phyloP scores from a whole-genome alignment of 92 coral and sea anemone genomes.

The Virgularia gustaviana region DNA sequence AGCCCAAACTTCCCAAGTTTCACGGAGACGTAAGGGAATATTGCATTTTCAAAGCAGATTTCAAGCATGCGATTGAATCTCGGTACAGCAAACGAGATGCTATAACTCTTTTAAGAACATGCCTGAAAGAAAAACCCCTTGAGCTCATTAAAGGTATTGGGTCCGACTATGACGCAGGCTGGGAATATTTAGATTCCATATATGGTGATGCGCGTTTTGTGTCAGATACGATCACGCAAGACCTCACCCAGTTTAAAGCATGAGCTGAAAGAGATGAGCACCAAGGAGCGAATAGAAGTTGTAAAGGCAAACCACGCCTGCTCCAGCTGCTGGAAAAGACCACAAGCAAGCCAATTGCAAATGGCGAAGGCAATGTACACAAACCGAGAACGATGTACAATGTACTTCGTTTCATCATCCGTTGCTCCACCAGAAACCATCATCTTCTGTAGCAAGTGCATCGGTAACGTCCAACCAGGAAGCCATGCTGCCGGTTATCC shows the following conservation, averaged over 20 bases:
- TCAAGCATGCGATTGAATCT: conserved; percentile 49
- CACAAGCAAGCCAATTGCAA: conserved; percentile 48
- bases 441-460: not conserved
- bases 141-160: conserved; percentile 55
- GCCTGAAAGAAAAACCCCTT: conserved; percentile 41
- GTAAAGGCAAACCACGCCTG: too few relatives aligned
- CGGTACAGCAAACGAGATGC: conserved; percentile 46
- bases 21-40: conserved; percentile 47
- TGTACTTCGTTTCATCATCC: conserved; percentile 22
- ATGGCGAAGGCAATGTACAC: conserved; percentile 44
- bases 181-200: conserved; percentile 29
- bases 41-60: conserved; percentile 48
- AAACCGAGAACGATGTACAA: conserved; percentile 26
- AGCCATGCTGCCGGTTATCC: conserved; percentile 53
- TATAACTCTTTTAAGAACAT: conserved; percentile 44
- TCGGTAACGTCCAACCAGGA: conserved; percentile 6
- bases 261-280: conserved; percentile 53
- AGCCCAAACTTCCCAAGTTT: conserved; percentile 50
- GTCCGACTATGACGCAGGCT: conserved; percentile 42
- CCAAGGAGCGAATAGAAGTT: too few relatives aligned
- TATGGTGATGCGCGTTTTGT: conserved; percentile 32
- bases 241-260: conserved; percentile 53
- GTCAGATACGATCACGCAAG: conserved; percentile 59
- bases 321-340: conserved; percentile 54
- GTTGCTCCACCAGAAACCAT: not conserved